A percentile compares a stretch with the other conserved stretches of the same genome.
These are phyloP conservation scores for Galaxea fascicularis DNA, from an alignment of 92 coral and sea anemone genomes.

Conservation along the genomic window DNA sequence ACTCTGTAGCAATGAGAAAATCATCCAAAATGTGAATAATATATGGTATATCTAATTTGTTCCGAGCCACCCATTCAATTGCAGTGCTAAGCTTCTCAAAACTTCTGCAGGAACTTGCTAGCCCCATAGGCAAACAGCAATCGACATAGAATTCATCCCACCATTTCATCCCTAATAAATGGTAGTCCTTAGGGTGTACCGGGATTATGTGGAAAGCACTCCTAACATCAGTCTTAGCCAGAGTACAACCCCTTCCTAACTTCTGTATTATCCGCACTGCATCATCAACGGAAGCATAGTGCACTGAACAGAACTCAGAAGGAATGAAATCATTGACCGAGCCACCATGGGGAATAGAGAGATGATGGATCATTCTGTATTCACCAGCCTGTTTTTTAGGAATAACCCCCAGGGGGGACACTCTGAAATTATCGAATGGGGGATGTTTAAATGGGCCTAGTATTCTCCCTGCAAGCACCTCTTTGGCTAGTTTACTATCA, in stretches of 20 bases:
- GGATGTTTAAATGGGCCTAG: too few species aligned
- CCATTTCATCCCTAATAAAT: conserved; percentile 5
- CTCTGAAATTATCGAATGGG: too few species aligned
- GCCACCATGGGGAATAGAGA: conserved; percentile 17
- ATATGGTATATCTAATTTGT: conserved; percentile 3
- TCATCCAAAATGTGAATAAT: conserved; percentile 20
- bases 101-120: conserved; percentile 31
- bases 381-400: conserved; percentile 21
- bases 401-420: too few species aligned
- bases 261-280: conserved; percentile 16
- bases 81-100: conserved; percentile 9
- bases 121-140: conserved; percentile 53
- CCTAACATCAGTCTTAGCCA: too few species aligned
- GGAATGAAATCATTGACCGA: conserved; percentile 23
- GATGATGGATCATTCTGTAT: conserved; percentile 23
- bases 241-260: conserved; percentile 8
- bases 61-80: conserved; percentile 18
- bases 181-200: neutral
- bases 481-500: too few species aligned
- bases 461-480: too few species aligned
- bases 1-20: conserved; percentile 24
- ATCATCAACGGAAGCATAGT: conserved; percentile 31
- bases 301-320: conserved; percentile 21
- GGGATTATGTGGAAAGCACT: conserved; percentile 6
- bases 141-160: conserved; percentile 10